Evolutionary conservation across 2,113 vertebrate species (phyloP), one percentile per base, ranked within the genome.

Genomic region (Vimba vimba): DNA sequence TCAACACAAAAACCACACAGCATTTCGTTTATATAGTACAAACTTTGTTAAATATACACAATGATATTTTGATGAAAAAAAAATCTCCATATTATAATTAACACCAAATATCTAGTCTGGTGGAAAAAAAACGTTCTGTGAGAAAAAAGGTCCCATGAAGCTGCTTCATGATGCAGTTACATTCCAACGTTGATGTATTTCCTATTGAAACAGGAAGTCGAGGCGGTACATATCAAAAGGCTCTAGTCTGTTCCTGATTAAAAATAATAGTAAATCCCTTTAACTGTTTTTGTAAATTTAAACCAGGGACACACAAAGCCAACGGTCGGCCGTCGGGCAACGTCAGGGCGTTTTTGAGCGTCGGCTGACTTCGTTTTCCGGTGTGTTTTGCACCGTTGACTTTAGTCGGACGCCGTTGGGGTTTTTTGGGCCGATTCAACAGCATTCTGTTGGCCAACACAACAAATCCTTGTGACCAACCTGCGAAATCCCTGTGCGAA

Each of bases 1-100:
- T 9, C 64, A 66, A 83, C 33, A 88, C 47, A 59, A 64, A 64
- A 77, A 57, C 11, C 50, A 77, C 25, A 82, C 7, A 47, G 12
- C 50, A 50, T 9, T 17, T 10, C 1, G 7, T 59, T 33, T n/a
- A 33, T 25, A n/a, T 50, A 69, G 8, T 52, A 15, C 30, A 50
- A 25, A n/a, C 13, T 43, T 30, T 30, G 15, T 36, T 15, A 33
- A 50, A 36, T 21, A 60, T 69, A 23, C 15, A 23, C 15, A 62
- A 7, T 79, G 59, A 33, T 39, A 75, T 17, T 39, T 23, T 71
- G 19, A 23, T 23, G 5, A 10, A 57, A 19, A 19, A 19, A 47
- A 55, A 23, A 39, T 36, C 66, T 19, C 3, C 30, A 21, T 36
- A 23, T 39, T 39, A 69, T 71, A 71, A 23, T 43, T 39, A 39